Conservation (phyloP, 2,113 vertebrate species). For the Melanerpes aurifrons region DNA sequence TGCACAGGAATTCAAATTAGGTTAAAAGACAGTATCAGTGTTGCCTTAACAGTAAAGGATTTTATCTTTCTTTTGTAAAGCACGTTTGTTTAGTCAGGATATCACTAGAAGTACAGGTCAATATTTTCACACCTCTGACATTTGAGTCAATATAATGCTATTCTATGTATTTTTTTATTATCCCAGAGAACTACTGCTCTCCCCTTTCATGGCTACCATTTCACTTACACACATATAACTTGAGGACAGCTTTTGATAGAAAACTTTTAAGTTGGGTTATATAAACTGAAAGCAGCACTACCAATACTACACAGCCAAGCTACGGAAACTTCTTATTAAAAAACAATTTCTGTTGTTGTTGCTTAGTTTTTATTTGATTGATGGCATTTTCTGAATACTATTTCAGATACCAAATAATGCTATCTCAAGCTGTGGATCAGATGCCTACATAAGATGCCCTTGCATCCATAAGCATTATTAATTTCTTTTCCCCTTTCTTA, state of each 20-base stretch:
- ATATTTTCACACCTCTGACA: slow-evolving; percentile 24
- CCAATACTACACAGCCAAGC: neutral
- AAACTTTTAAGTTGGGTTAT: neutral
- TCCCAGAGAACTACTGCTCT: neutral
- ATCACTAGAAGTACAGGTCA: neutral
- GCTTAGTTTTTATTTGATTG: neutral
- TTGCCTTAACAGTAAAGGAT: neutral
- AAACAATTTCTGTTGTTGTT: neutral
- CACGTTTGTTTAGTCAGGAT: neutral
- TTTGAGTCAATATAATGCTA: neutral
- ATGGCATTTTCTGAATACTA: neutral
- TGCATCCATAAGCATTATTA: neutral
- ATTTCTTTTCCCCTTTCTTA: neutral
- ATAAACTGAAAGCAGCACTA: neutral
- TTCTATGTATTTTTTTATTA: neutral
- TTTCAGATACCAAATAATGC: neutral
- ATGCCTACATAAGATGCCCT: neutral
- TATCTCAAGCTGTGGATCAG: neutral
- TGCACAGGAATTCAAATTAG: neutral
- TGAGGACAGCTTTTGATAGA: neutral
- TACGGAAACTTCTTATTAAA: neutral
- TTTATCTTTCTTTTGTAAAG: slow-evolving; percentile 41
- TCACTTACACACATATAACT: neutral
- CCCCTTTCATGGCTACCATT: neutral
- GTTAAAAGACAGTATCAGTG: too few species aligned